Evolutionary conservation across 2,113 vertebrate genomes (phyloP).

Genomic region (Melanerpes aurifrons): DNA sequence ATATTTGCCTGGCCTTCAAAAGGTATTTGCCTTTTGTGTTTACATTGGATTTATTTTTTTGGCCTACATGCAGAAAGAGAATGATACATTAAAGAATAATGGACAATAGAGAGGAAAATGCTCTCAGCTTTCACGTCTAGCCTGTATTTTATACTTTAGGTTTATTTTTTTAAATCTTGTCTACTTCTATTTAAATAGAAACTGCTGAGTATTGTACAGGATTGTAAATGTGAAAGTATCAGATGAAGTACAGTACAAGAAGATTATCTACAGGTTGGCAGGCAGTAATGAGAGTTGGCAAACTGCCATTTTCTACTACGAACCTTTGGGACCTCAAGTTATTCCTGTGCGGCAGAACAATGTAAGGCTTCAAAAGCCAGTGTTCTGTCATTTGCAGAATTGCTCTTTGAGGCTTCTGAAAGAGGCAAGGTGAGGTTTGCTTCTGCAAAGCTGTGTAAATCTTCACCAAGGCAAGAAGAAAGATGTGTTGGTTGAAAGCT

Average conservation of each 20-base stretch:
- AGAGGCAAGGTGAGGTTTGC: slow-evolving; percentile 6
- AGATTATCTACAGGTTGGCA: slow-evolving; percentile 48
- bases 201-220: slow-evolving; percentile 30
- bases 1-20: slow-evolving; percentile 90
- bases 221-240: slow-evolving; percentile 50
- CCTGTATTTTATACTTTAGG: slow-evolving; percentile 9
- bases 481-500: not conserved
- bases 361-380: not conserved
- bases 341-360: slow-evolving; percentile 29
- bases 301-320: not conserved
- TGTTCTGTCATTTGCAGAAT: not conserved
- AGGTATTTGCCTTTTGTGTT: slow-evolving; percentile 86
- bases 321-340: slow-evolving; percentile 27
- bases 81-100: slow-evolving; percentile 75
- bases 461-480: not conserved
- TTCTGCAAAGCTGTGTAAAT: not conserved
- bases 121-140: slow-evolving; percentile 48
- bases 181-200: slow-evolving; percentile 56
- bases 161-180: slow-evolving; percentile 18
- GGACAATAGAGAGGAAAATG: slow-evolving; percentile 56
- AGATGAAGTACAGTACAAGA: slow-evolving; percentile 32
- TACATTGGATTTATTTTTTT: slow-evolving; percentile 81
- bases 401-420: not conserved
- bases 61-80: slow-evolving; percentile 66
- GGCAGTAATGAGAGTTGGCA: slow-evolving; percentile 24